Base-by-base conservation (phyloP, 2,888 invertebrate species). In the Operophtera brumata region DNA sequence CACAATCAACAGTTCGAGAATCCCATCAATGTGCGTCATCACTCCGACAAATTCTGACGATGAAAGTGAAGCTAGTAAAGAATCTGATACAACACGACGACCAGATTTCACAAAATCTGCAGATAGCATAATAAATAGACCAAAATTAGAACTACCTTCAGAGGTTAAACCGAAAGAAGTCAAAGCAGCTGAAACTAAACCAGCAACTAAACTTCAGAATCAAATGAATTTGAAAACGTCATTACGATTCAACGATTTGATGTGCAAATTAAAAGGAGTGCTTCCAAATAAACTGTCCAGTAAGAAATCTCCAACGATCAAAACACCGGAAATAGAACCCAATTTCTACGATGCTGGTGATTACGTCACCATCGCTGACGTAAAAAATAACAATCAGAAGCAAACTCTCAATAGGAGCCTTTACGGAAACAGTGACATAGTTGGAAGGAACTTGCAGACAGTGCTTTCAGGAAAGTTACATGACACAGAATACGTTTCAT, bases 1-100 rank as follows among this genome's bases (percentile, higher is more conserved):
- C 0, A 94, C 95, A 1, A 95, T 97, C 39, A 96, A 95, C 72
- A 95, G 95, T 47, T 95, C 95, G 66, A 92, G 97, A 66, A 97
- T 97, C 73, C 97, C 97, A 1, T 96, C 97, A 5, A 95, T 97
- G 94, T 97, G 97, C 81, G 96, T 96, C 2, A 96, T 97, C 45
- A 97, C 97, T 11, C 96, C 97, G 4, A 94, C 94, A 0, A 94
- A 95, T 58, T 96, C 96, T 61, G 97, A 97, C 67, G 97, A 97
- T 71, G 97, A 97, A 78, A 93, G 93, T 63, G 91, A 92, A 76
- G 76, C 70, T 34, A 83, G 82, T 65, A 87, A 83, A 72, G 80
- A 77, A 40, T 69, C 73, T 10, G 81, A 80, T 32, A 64, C 61
- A 3, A 49, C 59, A 12, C 62, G 64, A 26, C 59, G 40, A 35